Base-by-base conservation (phyloP, 2,888 invertebrate species). In the Carpatolechia fugitivella region DNA sequence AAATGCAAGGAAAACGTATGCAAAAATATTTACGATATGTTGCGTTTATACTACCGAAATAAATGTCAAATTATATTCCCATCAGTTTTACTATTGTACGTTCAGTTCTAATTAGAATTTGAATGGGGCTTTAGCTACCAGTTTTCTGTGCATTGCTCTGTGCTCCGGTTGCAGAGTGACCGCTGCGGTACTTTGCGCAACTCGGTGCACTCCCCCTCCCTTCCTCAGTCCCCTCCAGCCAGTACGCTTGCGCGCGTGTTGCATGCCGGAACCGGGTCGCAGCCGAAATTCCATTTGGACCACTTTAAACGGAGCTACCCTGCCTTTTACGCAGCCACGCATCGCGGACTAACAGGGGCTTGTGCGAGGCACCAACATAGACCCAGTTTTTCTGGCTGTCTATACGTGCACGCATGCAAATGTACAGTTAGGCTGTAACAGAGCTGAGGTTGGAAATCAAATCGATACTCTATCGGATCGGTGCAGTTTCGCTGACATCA, bases 211-310 rank as follows among this genome's bases (percentile, higher is more conserved):
- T 72, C 76, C 74, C 70, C 65, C 74, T 24, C 76, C 73, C 64
- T 63, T 64, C 64, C 68, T 67, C 56, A 70, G 47, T 56, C 63
- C 58, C 59, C 57, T 55, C 63, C 58, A 59, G 59, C 67, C 71
- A 77, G 68, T 83, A 84, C 89, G 89, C 89, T 70, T 88, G 89
- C 89, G 89, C 88, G 85, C 80, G 79, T 79, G 74, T 78, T 85
- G 89, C 89, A 90, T 79, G 84, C 82, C 85, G 83, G 85, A 88
- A 89, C 84, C 87, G 77, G 89, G 88, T 85, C 88, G 86, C 81
- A 82, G 78, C 86, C 85, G 76, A 87, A 87, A 85, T 84, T 78
- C 77, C 69, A 69, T 65, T 62, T 59, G 62, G 58, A 31, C 87
- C 80, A 78, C 51, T 65, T 11, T 69, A 74, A 60, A 58, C 56